Evolutionary conservation across 2,888 invertebrate species (phyloP), one percentile per base, ranked within the genome.

Genomic region (Elysia crispata): DNA sequence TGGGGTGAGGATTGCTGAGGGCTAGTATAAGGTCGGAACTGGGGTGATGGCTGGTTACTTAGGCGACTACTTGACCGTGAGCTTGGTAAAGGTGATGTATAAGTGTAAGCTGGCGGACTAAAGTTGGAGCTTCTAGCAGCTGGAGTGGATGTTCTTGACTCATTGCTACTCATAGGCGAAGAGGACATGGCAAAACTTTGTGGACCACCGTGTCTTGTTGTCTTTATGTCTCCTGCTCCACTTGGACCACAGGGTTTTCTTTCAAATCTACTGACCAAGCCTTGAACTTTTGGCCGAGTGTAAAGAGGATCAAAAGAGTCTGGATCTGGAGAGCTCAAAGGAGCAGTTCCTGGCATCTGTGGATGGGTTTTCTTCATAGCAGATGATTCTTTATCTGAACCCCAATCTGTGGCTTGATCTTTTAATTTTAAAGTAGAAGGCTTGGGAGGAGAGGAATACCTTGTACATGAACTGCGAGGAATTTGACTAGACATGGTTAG

Each of bases 211-310:
- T 76, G 66, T 74, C 67, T 79, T 23, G 77, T 31, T 31, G 70
- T 6, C 57, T 20, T 20, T 25, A 18, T 20, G 18, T 41, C 66
- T 15, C 49, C 69, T 31, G 28, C 49, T 11, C 67, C 60, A 50
- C 49, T 67, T 25, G 57, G 49, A 25, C 18, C 18, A 8, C n/a
- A 25, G 8, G 66, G 13, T 69, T 72, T 76, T 15, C 62, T 76
- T 28, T 80, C 80, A 73, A 80, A 80, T 13, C 64, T 80, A 31
- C 72, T 76, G 28, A 80, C 72, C 72, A 80, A 30, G 54, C 73
- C 64, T 15, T 31, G 64, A 1, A 80, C 80, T n/a, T 64, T 62
- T 28, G 80, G 33, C 25, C 62, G 50, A 28, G 18, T 23, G 23
- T 23, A 60, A 20, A 64, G 18, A 33, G 25, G 20, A 60, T 25